A percentile compares a stretch with the other conserved stretches of the same genome.
Evolutionary conservation across 1,140 invertebrate genomes (phyloP).

Genomic region (Drosophila tani): DNA sequence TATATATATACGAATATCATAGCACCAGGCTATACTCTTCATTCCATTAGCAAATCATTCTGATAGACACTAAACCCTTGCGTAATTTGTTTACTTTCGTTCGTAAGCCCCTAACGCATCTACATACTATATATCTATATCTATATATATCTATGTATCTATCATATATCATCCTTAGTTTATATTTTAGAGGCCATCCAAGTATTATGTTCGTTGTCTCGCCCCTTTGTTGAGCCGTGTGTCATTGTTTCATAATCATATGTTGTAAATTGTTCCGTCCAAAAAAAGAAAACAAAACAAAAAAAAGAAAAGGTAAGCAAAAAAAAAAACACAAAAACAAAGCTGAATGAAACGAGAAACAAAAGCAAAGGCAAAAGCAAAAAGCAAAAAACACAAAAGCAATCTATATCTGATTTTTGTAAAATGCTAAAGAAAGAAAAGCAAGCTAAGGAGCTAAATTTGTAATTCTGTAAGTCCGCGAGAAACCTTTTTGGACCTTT

Average conservation of each 20-base stretch:
- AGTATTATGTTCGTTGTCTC: slow-evolving; percentile 59
- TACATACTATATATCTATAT: background rate
- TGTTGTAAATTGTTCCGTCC: slow-evolving; percentile 84
- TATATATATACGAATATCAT: slow-evolving; percentile 31
- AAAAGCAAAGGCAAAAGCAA: slow-evolving; percentile 29
- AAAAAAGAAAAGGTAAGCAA: slow-evolving; percentile 29
- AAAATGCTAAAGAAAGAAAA: slow-evolving; percentile 5
- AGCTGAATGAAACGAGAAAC: slow-evolving; percentile 34
- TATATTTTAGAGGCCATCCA: slow-evolving; percentile 51
- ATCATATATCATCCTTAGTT: slow-evolving; percentile 32
- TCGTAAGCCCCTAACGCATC: slow-evolving; percentile 14
- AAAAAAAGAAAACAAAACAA: slow-evolving; percentile 56
- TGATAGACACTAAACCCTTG: slow-evolving; percentile 13
- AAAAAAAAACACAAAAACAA: slow-evolving; percentile 19
- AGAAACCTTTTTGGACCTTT: slow-evolving; percentile 19
- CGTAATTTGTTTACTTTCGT: slow-evolving; percentile 23
- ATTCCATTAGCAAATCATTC: slow-evolving; percentile 74
- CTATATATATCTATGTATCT: slow-evolving; percentile 4
- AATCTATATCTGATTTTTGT: slow-evolving; percentile 52
- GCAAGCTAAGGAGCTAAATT: slow-evolving; percentile 15
- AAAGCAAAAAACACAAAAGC: slow-evolving; percentile 47
- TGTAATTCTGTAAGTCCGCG: slow-evolving; percentile 26
- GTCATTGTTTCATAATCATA: slow-evolving; percentile 82
- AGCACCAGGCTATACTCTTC: slow-evolving; percentile 52
- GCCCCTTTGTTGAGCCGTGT: slow-evolving; percentile 48